Evolutionary conservation across 2,113 vertebrate genomes (phyloP), one percentile per base, ranked within the genome.

Genomic region (Gopherus evgoodei): DNA sequence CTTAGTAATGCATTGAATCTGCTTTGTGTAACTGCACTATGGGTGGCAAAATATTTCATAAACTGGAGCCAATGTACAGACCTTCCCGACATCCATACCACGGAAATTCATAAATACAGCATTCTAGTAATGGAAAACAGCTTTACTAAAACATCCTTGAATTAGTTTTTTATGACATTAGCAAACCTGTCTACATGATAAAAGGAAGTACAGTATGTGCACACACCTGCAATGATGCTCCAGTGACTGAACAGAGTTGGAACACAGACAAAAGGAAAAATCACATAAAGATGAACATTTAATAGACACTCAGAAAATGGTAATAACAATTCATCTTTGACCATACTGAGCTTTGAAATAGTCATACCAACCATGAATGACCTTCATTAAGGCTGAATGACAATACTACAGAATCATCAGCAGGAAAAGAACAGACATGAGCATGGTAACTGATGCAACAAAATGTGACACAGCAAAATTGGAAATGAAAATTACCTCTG

Each of bases 381-480:
- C 35, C 47, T 80, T 91, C 72, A 62, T 25, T 59, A 78, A 87
- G 81, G 69, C 59, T 90, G 59, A 90, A 88, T 59, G 83, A 91
- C 86, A 91, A 50, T 11, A 29, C 42, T 31, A 25, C 42, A 78
- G 52, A 86, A 90, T 56, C 62, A 49, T 84, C 14, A 50, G 27
- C 21, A 81, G 62, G 25, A 85, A 83, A 88, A 90, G 42, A 81
- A 53, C 13, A 62, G 88, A 90, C 57, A 83, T 47, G 44, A 93
- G 88, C 35, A 54, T 88, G 90, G 83, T 90, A 94, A 42, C 42
- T 89, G 52, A 84, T 87, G 69, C n/a, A 93, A 91, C 54, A 47
- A 84, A 49, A 90, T 65, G 75, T 94, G 92, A 84, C 54, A 84
- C 24, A 65, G 89, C 13, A 86, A 78, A 93, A 91, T 91, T 87